Evolutionary conservation across 2,888 invertebrate genomes (phyloP), one percentile per base, ranked within the genome.

Genomic region (Patella depressa): DNA sequence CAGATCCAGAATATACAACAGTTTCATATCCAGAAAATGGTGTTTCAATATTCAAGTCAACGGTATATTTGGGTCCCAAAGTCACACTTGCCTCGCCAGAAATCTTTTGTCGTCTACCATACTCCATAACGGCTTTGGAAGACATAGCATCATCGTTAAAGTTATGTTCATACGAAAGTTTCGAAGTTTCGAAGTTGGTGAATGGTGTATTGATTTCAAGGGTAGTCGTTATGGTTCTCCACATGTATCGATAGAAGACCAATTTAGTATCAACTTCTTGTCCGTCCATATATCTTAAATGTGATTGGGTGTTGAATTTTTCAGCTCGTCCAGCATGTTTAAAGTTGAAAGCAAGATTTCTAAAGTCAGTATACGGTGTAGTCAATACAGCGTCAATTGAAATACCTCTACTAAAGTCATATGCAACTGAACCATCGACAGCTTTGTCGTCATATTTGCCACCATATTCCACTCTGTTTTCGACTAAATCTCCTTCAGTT

Each of bases 41-140:
- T 29, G 85, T 85, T 75, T 82, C 82, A 1, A 86, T 34, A 19
- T 74, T 81, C 7, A 85, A 54, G 0, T 74, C 76, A 59, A 79
- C 78, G 69, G 80, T 77, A 65, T 65, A 15, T 65, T 65, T 65
- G n/a, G 65, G 65, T 65, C 19, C n/a, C 19, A 19, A 9, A 19
- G 65, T 19, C n/a, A 65, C n/a, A 19, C 65, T 65, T n/a, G 19
- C 65, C 11, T 65, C 65, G 11, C n/a, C 65, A 65, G 65, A 65
- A 19, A 65, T n/a, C 15, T 19, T 19, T 15, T 65, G 65, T 65
- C 65, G n/a, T 65, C 4, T 1, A 19, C 65, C 65, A 19, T 65
- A 65, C 11, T 65, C 65, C 9, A 65, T 19, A 65, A 19, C 19
- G 19, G n/a, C 17, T 11, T 65, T 65, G 19, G n/a, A n/a, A 65